Percentiles rank a stretch among this genome's conserved stretches.
These are phyloP conservation scores for Protobothrops flavoviridis DNA, from an alignment of 2,113 vertebrate species.

Conservation along the genomic window DNA sequence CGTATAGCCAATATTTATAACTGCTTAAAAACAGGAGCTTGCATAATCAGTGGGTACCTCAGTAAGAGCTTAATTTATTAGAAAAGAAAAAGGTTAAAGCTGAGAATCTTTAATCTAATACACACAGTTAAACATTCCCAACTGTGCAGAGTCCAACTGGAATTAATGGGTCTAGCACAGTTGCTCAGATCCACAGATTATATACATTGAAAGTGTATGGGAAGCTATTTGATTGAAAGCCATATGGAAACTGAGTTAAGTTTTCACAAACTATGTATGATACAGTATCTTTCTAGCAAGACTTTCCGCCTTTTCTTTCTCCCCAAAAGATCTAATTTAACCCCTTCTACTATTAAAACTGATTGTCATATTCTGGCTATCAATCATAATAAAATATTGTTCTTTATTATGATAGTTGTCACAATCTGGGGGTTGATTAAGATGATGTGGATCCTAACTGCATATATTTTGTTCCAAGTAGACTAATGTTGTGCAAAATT, in stretches of 20 bases:
- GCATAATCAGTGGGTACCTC: neutral
- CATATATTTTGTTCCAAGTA: neutral
- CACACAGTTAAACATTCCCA: neutral
- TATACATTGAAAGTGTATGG: neutral
- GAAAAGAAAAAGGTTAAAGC: conserved; percentile 12
- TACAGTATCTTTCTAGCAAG: neutral
- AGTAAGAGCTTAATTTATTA: conserved; percentile 6
- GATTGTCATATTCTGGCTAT: neutral
- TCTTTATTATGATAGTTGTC: neutral
- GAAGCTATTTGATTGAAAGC: conserved; percentile 20
- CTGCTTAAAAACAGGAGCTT: neutral
- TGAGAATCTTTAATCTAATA: conserved; percentile 22
- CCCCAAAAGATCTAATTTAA: neutral
- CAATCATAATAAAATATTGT: neutral
- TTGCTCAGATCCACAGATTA: neutral
- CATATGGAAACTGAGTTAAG: neutral
- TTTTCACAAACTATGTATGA: neutral
- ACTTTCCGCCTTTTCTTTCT: neutral
- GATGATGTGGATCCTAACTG: neutral
- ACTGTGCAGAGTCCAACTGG: neutral
- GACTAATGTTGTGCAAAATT: neutral
- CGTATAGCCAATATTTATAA: neutral
- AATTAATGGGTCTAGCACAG: conserved; percentile 25
- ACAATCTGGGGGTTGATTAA: neutral
- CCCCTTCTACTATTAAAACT: too few species aligned